Base-by-base conservation (phyloP, 1,140 invertebrate genomes). In the Cotesia chilonis region DNA sequence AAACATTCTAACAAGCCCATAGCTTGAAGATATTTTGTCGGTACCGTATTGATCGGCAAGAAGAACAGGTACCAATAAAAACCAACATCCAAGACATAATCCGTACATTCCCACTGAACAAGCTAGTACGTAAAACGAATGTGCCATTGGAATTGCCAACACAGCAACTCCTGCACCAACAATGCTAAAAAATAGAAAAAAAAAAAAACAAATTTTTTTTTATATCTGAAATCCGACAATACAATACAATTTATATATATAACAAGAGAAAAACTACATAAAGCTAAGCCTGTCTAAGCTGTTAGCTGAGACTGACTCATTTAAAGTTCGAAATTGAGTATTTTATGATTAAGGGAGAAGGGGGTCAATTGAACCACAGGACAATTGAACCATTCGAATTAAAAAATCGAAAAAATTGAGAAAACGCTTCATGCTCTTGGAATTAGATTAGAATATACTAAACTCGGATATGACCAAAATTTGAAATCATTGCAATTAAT, bases 1-100 rank as follows among this genome's bases (percentile, higher is more conserved):
- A 80, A 93, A 92, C 89, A 93, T 91, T 14, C 92, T 84, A 2
- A 93, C 90, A 28, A 94, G 87, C 4, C 92, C 92, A 77, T 93
- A 93, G 17, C 90, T 92, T 7, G 92, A 92, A 52, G 91, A 92
- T 72, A 94, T 92, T 64, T 91, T 88, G 47, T 92, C 91, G 1
- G 89, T 92, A 4, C 92, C 92, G 76, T 92, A 92, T 17, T 93
- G 88, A 80, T 93, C 92, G 1, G 92, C 91, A 20, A 94, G 86
- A 20, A 94, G 83, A 14, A 93, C 91, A 0, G 92, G 92, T 72
- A 93, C 91, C 41, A 93, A 80, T 3, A 93, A 89, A 79, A 93
- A 93, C 92, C 92, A 94, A 78, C 91, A 91, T 4, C 92, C 92
- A 41, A 93, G 87, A 73, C 92, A 92, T 0, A 93, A 78, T 1